Evolutionary conservation across 37 sponge, comb jelly and placozoan species (phyloP).

Genomic region (Theonella swinhoei): DNA sequence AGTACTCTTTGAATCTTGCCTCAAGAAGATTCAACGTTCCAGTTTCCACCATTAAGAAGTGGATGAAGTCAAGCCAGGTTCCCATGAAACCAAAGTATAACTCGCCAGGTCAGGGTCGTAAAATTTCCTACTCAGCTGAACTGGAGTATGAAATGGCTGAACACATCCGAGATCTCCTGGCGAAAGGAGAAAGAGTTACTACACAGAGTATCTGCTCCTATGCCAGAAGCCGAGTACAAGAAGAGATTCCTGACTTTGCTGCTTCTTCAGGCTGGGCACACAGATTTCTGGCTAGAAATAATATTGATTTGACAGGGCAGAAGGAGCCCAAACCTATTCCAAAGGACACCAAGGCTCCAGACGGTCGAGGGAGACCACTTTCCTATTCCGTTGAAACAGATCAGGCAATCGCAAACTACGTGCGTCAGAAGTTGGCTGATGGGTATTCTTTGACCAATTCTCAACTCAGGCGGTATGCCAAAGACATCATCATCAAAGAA

Average conservation of each 20-base stretch:
- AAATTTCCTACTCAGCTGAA: conserved; percentile 69
- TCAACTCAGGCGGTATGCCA: conserved; percentile 71
- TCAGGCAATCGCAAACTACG: conserved; percentile 64
- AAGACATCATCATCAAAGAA: conserved; percentile 60
- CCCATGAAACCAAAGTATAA: conserved; percentile 52
- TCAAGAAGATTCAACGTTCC: conserved; percentile 54
- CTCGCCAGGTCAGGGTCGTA: conserved; percentile 79
- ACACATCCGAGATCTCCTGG: conserved; percentile 48
- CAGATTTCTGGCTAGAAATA: conserved; percentile 61
- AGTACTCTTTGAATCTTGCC: conserved; percentile 47
- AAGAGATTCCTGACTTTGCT: conserved; percentile 76
- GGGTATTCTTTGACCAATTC: conserved; percentile 63
- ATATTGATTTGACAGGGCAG: conserved; percentile 41
- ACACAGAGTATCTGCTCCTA: conserved; percentile 61
- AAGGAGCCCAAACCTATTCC: background rate
- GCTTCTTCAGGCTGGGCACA: conserved; percentile 86
- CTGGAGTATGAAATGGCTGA: conserved; percentile 57
- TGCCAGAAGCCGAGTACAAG: conserved; percentile 54
- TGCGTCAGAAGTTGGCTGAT: conserved; percentile 34
- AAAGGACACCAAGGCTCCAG: background rate
- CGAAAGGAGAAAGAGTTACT: conserved; percentile 53
- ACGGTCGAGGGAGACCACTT: conserved; percentile 66
- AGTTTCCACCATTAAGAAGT: conserved; percentile 40
- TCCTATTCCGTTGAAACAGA: conserved; percentile 74
- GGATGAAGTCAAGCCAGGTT: conserved; percentile 29